These are phyloP conservation scores for Lanistes nyassanus DNA, from an alignment of 1,140 invertebrate genomes.

Conservation along the genomic window DNA sequence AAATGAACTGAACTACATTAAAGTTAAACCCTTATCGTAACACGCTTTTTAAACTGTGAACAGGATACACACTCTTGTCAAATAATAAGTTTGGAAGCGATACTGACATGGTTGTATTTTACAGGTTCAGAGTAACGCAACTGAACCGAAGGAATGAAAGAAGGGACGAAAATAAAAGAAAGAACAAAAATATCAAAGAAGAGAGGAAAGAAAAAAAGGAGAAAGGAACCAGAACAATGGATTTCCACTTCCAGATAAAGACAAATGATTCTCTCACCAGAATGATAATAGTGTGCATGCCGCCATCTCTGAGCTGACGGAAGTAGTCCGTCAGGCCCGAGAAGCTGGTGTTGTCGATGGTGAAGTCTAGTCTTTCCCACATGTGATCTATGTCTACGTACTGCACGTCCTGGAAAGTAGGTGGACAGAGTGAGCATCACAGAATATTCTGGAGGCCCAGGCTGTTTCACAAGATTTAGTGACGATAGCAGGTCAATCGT, in stretches of 20 bases:
- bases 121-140: too few relatives aligned
- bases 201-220: background rate
- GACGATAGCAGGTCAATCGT: background rate
- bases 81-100: too few relatives aligned
- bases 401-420: conserved; percentile 71
- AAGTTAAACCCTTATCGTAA: too few relatives aligned
- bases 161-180: background rate
- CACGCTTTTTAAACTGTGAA: too few relatives aligned
- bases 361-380: conserved; percentile 86
- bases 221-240: background rate
- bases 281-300: conserved; percentile 59
- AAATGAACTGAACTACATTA: too few relatives aligned
- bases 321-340: conserved; percentile 80
- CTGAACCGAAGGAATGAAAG: background rate
- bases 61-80: too few relatives aligned
- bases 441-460: background rate
- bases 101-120: too few relatives aligned
- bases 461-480: background rate
- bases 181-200: background rate
- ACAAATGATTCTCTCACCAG: conserved; percentile 34
- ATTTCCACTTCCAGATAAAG: background rate
- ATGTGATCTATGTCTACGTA: conserved; percentile 95
- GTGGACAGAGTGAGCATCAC: background rate
- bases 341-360: conserved; percentile 78
- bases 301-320: conserved; percentile 73